A percentile compares a stretch with the other conserved stretches of the same genome.
phyloP scores from a whole-genome alignment of 2,888 invertebrate genomes.

The Latrodectus elegans region DNA sequence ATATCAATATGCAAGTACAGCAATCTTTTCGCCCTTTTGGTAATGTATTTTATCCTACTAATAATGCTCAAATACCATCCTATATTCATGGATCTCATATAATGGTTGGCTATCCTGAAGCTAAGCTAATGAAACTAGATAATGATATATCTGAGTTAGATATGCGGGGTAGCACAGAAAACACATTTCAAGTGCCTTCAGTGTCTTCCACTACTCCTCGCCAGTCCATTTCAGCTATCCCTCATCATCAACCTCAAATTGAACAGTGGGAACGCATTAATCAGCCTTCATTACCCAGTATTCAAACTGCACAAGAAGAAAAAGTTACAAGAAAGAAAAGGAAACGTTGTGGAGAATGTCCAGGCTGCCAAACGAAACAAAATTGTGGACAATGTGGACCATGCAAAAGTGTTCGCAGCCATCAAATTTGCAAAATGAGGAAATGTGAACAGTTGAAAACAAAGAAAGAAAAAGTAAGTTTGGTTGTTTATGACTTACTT shows the following conservation, averaged over 20 bases:
- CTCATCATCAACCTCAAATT: conserved; percentile 62
- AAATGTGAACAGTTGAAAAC: conserved; percentile 94
- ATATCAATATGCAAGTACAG: conserved; percentile 62
- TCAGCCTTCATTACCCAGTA: conserved; percentile 37
- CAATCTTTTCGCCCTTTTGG: conserved; percentile 36
- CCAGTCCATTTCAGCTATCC: conserved; percentile 38
- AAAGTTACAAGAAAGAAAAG: conserved; percentile 70
- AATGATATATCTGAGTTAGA: conserved; percentile 48
- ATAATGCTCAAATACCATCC: conserved; percentile 41
- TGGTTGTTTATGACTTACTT: not conserved
- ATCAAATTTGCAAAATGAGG: conserved; percentile 96
- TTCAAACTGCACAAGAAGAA: conserved; percentile 47
- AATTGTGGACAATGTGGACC: conserved; percentile 97
- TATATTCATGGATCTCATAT: conserved; percentile 55
- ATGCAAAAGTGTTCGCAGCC: conserved; percentile 84
- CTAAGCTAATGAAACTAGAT: conserved; percentile 60
- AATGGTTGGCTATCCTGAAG: conserved; percentile 56
- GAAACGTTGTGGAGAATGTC: conserved; percentile 89
- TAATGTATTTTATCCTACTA: conserved; percentile 14
- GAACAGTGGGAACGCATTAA: conserved; percentile 67
- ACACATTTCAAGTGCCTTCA: conserved; percentile 71
- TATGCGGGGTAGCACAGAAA: conserved; percentile 56
- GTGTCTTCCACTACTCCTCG: conserved; percentile 70
- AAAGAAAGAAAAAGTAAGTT: conserved; percentile 71
- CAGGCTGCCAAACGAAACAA: conserved; percentile 94